Base-by-base conservation (phyloP, 2,888 invertebrate genomes). In the Lottia gigantea region DNA sequence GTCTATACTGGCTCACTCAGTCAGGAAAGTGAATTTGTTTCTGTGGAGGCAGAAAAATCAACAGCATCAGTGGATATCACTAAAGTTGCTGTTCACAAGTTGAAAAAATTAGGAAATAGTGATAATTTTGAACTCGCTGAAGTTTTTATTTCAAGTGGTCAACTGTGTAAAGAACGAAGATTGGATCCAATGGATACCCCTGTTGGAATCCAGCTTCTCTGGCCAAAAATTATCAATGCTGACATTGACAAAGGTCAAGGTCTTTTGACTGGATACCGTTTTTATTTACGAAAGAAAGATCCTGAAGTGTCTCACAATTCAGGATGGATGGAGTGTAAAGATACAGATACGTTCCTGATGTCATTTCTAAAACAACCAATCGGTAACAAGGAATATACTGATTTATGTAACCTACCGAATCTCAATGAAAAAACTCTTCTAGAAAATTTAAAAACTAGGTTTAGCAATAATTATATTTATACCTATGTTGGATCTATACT, bases 401-500 rank as follows among this genome's bases (percentile, higher is more conserved):
- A 98, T 89, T 91, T 98, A 81, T 97, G 97, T 89, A 96, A 96
- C 90, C 91, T 97, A 85, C 97, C 97, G 16, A 96, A 97, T 90
- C 91, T 98, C 76, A 97, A 97, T 86, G 97, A 97, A 89, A 94
- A 94, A 89, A 96, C 97, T 1, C 90, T 97, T 68, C 90, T 97
- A 80, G 96, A 96, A 86, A 97, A 97, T 91, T 91, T 98, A 77
- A 82, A 83, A 74, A 94, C 94, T 77, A 91, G 96, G 82, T 97
- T 97, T 90, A 92, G 93, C 71, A 94, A 94, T 81, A 95, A 96
- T 65, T 95, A 96, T 89, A 97, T 97, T 83, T 97, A 97, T 90
- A 97, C 97, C 14, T 97, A 97, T 85, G 96, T 97, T 78, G 97
- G 97, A 68, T 95, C 95, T 70, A 97, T 98, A 87, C 91, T 98